These are phyloP conservation scores for Tychaedon coryphoeus DNA, from an alignment of 2,113 vertebrate genomes.

Conservation along the genomic window DNA sequence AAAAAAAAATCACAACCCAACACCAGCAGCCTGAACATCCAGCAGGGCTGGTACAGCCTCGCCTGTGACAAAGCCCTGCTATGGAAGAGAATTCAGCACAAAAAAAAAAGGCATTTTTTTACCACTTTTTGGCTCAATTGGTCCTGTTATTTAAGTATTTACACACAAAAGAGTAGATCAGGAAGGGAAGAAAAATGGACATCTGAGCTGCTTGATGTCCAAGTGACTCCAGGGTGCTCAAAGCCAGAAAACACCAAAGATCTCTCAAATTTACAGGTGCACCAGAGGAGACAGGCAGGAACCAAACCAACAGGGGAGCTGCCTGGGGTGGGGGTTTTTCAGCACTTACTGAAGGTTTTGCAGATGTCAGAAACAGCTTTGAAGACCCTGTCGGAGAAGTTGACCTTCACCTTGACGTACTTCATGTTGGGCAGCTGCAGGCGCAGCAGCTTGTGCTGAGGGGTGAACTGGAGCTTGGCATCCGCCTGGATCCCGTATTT, in stretches of 20 bases:
- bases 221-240: not conserved
- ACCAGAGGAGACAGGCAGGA: not conserved
- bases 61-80: not conserved
- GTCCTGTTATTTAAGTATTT: not conserved
- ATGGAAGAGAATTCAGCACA: not conserved
- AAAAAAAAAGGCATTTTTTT: not conserved
- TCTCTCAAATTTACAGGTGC: not conserved
- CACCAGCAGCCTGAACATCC: not conserved
- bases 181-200: not conserved
- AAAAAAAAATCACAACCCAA: not conserved
- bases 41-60: not conserved
- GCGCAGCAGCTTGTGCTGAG: slow-evolving; percentile 95
- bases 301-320: not conserved
- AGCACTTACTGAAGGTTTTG: slow-evolving; percentile 94
- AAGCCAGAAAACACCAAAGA: not conserved
- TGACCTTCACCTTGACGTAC: slow-evolving; percentile 98
- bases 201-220: not conserved
- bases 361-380: slow-evolving; percentile 98
- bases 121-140: fast-evolving
- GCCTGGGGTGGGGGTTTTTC: fast-evolving
- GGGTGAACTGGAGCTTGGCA: slow-evolving; percentile 94
- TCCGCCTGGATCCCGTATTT: slow-evolving; percentile 98
- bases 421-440: slow-evolving; percentile 99
- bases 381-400: slow-evolving; percentile 98
- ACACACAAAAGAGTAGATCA: not conserved